Evolutionary conservation across 2,888 invertebrate species (phyloP).

Genomic region (Lasioglossum leucozonium): DNA sequence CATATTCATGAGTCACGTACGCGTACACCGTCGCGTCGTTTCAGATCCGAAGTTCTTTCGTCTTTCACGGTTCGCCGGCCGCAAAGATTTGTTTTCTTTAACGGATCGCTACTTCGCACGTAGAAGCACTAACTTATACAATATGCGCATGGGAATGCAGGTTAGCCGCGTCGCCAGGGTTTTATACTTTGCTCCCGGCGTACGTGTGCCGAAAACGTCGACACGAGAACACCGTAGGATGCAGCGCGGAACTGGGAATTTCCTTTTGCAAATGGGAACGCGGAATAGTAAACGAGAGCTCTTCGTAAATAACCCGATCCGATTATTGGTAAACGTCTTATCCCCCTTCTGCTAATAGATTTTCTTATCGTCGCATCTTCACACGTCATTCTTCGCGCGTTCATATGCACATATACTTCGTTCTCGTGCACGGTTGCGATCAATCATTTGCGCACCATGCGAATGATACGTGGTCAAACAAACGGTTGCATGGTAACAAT

Average conservation of each 20-base stretch:
- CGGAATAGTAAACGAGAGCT: not conserved
- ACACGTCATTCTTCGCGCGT: not conserved
- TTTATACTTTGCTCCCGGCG: slow-evolving; percentile 37
- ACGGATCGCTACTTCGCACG: slow-evolving; percentile 49
- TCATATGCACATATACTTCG: too few relatives aligned
- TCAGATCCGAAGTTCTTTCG: slow-evolving; percentile 12
- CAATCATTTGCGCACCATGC: not conserved
- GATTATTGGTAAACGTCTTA: not conserved
- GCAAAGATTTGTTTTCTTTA: slow-evolving; percentile 48
- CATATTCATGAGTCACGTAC: not conserved
- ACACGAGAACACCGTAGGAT: not conserved
- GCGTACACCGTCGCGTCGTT: not conserved
- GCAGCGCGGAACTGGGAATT: not conserved
- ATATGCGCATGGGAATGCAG: slow-evolving; percentile 41
- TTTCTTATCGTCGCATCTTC: not conserved
- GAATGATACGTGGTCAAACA: not conserved
- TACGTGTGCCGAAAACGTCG: slow-evolving; percentile 50
- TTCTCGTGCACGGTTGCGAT: not conserved
- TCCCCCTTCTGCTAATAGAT: not conserved
- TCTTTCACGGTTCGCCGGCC: not conserved
- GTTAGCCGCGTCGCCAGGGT: slow-evolving; percentile 31
- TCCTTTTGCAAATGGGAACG: not conserved
- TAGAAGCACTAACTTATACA: slow-evolving; percentile 45
- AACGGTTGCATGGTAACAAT: too few relatives aligned
- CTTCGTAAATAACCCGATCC: slow-evolving; percentile 18